These are phyloP conservation scores for Smittia aterrima DNA, from an alignment of 2,888 invertebrate genomes.

Conservation along the genomic window DNA sequence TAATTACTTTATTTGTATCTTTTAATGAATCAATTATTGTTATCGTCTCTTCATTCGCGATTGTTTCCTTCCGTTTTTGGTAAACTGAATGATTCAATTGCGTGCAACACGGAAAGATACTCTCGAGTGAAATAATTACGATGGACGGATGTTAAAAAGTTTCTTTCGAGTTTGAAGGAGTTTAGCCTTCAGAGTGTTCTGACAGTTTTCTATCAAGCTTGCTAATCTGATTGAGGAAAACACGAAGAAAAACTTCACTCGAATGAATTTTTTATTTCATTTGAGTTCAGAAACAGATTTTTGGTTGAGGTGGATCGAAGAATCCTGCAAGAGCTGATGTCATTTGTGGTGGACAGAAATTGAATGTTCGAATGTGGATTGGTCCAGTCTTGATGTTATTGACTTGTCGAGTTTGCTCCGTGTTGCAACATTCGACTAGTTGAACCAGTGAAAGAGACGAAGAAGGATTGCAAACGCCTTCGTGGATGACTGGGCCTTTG, in stretches of 20 bases:
- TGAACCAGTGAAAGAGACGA: not conserved
- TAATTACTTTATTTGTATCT: too few species aligned
- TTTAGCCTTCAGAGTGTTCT: too few species aligned
- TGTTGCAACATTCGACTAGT: conserved; percentile 8
- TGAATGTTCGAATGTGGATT: conserved; percentile 19
- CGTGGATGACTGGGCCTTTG: conserved; percentile 19
- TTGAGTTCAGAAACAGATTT: not conserved
- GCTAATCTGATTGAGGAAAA: not conserved
- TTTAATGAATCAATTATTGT: too few species aligned
- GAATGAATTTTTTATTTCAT: not conserved
- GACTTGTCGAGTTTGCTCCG: not conserved
- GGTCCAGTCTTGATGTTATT: conserved; percentile 9
- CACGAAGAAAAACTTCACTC: not conserved
- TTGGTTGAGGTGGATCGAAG: conserved; percentile 32
- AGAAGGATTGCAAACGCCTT: conserved; percentile 29
- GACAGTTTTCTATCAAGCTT: not conserved
- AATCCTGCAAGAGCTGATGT: conserved; percentile 7
- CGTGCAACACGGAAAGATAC: not conserved
- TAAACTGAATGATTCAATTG: not conserved
- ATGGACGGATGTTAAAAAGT: too few species aligned
- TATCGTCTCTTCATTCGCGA: not conserved
- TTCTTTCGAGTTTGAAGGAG: too few species aligned
- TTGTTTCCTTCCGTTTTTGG: not conserved
- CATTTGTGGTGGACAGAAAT: conserved; percentile 17
- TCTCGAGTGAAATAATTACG: too few species aligned